A percentile compares a stretch with the other conserved stretches of the same genome.
Conservation (phyloP, 1,140 invertebrate genomes). For the Eubasilissa regina region DNA sequence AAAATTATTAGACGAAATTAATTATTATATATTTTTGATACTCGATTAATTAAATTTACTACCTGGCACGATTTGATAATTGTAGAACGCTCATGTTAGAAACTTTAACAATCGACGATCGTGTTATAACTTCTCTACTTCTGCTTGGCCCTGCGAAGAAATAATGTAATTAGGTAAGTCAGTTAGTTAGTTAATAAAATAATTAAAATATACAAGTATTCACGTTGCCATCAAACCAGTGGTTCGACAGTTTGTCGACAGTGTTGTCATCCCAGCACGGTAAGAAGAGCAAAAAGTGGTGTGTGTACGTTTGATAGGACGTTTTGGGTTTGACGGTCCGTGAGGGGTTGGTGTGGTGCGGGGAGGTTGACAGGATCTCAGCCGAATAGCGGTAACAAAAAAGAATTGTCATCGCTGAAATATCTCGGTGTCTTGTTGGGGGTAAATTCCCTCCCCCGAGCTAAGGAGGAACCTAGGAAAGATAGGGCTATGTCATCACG, state of each 20-base stretch:
- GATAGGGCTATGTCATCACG: too few species aligned
- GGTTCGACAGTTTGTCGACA: background rate
- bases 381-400: conserved; percentile 47
- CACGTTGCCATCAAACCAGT: background rate
- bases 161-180: too few species aligned
- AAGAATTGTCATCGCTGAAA: conserved; percentile 59
- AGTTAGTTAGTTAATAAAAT: too few species aligned
- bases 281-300: conserved; percentile 48
- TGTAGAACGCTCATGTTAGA: too few species aligned
- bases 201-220: too few species aligned
- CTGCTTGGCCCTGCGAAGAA: too few species aligned
- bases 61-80: too few species aligned
- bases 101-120: too few species aligned
- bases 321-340: conserved; percentile 36
- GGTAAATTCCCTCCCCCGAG: conserved; percentile 35
- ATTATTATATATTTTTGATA: too few species aligned
- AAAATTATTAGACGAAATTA: too few species aligned
- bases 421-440: conserved; percentile 48
- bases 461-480: background rate
- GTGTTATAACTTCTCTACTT: too few species aligned
- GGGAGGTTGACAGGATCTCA: background rate
- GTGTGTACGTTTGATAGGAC: conserved; percentile 46
- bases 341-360: background rate
- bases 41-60: too few species aligned
- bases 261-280: conserved; percentile 29